phyloP scores from a whole-genome alignment of 2,113 vertebrate genomes.

The Ammospiza nelsoni region DNA sequence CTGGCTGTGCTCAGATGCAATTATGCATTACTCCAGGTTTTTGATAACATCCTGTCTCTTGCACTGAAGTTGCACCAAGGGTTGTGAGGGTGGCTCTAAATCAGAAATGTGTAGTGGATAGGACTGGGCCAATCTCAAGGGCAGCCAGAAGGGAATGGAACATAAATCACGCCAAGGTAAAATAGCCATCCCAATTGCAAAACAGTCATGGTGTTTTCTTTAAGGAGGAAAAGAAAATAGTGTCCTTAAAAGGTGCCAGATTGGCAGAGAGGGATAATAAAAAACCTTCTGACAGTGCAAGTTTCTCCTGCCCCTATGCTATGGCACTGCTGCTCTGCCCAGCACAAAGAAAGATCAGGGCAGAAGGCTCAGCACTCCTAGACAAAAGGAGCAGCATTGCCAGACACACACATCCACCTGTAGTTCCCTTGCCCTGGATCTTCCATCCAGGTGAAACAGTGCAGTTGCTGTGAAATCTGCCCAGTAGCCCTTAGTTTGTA shows the following conservation, averaged over 20 bases:
- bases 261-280: not conserved
- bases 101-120: constrained; percentile 25
- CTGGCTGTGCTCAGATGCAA: constrained; percentile 45
- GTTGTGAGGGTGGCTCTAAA: not conserved
- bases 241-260: constrained; percentile 9
- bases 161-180: constrained; percentile 36
- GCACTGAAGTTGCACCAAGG: not conserved
- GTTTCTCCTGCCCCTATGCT: not conserved
- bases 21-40: constrained; percentile 14
- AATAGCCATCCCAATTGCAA: constrained; percentile 36
- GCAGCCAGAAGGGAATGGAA: constrained; percentile 32
- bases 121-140: not conserved
- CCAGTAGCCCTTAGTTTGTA: not conserved
- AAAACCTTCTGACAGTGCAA: constrained; percentile 32
- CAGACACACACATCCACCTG: not conserved
- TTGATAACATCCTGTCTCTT: constrained; percentile 57
- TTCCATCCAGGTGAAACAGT: accelerated
- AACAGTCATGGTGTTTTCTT: constrained; percentile 49
- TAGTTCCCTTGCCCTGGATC: not conserved
- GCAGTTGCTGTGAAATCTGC: not conserved
- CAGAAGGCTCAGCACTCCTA: accelerated
- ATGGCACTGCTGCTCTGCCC: not conserved
- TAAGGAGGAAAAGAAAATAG: constrained; percentile 46
- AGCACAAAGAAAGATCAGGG: accelerated
- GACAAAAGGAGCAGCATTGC: not conserved